phyloP scores from a whole-genome alignment of 1,140 invertebrate species.

The Proctacanthus coquilletti region DNA sequence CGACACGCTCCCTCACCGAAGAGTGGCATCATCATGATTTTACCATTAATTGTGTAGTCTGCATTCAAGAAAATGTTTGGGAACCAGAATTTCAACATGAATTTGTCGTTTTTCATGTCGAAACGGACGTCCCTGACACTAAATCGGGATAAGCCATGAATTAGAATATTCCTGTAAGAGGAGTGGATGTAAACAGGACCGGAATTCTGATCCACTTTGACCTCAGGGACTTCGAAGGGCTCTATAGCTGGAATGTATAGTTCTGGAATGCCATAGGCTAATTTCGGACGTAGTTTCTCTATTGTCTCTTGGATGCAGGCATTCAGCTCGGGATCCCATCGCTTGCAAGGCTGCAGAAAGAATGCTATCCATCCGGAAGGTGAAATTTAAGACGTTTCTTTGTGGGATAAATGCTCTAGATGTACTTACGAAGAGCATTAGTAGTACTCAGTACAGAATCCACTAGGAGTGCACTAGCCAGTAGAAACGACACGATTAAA shows the following conservation, averaged over 20 bases:
- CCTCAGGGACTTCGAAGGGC: conserved; percentile 37
- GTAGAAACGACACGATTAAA: too few species aligned
- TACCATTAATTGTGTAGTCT: conserved; percentile 40
- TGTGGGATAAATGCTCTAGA: too few species aligned
- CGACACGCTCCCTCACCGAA: conserved; percentile 35
- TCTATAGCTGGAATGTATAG: conserved; percentile 43
- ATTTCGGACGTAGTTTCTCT: conserved; percentile 31
- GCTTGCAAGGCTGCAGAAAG: conserved; percentile 47
- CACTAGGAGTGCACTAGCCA: too few species aligned
- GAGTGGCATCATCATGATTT: conserved; percentile 45
- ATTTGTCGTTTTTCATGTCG: conserved; percentile 34
- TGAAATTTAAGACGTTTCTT: too few species aligned
- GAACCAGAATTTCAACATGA: conserved; percentile 35
- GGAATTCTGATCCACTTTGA: conserved; percentile 29
- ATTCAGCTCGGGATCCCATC: conserved; percentile 39
- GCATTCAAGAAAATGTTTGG: conserved; percentile 37
- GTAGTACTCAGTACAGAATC: too few species aligned
- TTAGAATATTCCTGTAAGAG: conserved; percentile 17
- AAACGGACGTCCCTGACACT: conserved; percentile 26
- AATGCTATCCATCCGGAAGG: too few species aligned
- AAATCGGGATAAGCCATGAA: conserved; percentile 20
- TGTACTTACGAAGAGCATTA: too few species aligned
- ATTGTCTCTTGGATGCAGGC: conserved; percentile 41
- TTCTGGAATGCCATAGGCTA: conserved; percentile 43
- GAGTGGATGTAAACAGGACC: conserved; percentile 25